A percentile compares a stretch with the other conserved stretches of the same genome.
Conservation (phyloP, 2,797 vertebrate species). For the Borostomias antarcticus region DNA sequence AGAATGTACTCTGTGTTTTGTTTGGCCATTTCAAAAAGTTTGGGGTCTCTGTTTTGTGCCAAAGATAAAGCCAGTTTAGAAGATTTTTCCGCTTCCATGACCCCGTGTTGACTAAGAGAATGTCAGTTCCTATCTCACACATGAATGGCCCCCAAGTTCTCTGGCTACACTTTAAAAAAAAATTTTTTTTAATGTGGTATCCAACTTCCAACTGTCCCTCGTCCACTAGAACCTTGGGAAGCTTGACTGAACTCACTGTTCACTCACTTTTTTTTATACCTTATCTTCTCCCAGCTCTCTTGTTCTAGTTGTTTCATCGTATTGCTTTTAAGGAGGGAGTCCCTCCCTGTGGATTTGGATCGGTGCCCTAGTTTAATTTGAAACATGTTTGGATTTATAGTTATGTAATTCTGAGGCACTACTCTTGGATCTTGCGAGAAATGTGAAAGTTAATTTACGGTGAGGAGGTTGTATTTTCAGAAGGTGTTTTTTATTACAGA, state of each 20-base stretch:
- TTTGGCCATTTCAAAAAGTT: slow-evolving; percentile 41
- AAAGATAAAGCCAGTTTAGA: slow-evolving; percentile 30
- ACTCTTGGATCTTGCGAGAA: slow-evolving; percentile 30
- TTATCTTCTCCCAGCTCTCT: slow-evolving; percentile 16
- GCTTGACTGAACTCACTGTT: too few species aligned
- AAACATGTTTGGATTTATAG: slow-evolving; percentile 32
- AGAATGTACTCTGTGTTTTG: slow-evolving; percentile 37
- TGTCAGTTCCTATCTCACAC: neutral
- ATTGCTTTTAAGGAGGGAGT: slow-evolving; percentile 29
- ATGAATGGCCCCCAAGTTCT: slow-evolving; percentile 5
- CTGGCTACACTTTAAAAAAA: neutral
- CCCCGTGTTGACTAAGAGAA: slow-evolving; percentile 11
- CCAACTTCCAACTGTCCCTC: too few species aligned
- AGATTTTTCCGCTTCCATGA: slow-evolving; percentile 2
- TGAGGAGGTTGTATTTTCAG: slow-evolving; percentile 2
- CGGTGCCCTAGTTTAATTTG: slow-evolving; percentile 45
- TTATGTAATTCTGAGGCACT: slow-evolving; percentile 28
- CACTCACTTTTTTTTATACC: too few species aligned
- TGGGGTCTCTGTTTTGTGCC: slow-evolving; percentile 29
- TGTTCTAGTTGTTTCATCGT: too few species aligned
- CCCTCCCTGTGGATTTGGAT: slow-evolving; percentile 36
- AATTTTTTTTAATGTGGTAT: too few species aligned
- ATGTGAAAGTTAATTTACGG: slow-evolving; percentile 17
- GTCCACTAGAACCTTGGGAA: too few species aligned
- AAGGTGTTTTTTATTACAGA: slow-evolving; percentile 1